phyloP scores from a whole-genome alignment of 64 coral and sea anemone species.

The Stichodactyla helianthus region DNA sequence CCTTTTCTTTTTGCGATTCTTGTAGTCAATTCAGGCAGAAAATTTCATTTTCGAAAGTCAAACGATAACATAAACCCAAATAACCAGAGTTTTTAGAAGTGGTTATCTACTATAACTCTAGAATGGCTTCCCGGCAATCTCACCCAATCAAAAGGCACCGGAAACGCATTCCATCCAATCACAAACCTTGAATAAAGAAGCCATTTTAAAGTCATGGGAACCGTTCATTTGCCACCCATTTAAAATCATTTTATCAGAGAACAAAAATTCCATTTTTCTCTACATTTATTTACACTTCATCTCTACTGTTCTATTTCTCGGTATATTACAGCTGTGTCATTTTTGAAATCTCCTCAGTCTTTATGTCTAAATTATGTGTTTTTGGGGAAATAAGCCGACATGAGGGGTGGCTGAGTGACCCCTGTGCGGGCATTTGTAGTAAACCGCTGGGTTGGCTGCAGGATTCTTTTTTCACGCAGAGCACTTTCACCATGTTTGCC shows the following conservation, averaged over 20 bases:
- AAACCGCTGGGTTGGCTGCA: constrained; percentile 3
- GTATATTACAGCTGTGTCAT: background rate
- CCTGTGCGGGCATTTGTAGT: background rate
- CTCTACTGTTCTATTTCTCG: background rate
- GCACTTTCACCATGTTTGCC: background rate
- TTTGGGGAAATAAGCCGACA: constrained; percentile 23
- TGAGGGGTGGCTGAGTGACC: background rate
- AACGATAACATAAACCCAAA: too few relatives aligned
- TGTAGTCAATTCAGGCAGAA: too few relatives aligned
- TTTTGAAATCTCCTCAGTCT: background rate
- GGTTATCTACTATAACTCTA: too few relatives aligned
- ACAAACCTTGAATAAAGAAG: background rate
- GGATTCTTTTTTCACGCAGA: constrained; percentile 12
- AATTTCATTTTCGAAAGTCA: too few relatives aligned
- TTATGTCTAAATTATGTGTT: background rate
- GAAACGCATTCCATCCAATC: background rate
- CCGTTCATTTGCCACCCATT: too few relatives aligned
- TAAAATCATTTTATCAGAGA: too few relatives aligned
- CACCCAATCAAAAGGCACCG: too few relatives aligned
- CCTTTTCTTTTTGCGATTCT: too few relatives aligned
- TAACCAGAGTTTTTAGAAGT: too few relatives aligned
- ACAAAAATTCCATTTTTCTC: background rate
- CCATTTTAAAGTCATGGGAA: too few relatives aligned
- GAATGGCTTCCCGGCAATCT: too few relatives aligned
- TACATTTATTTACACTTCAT: background rate